Percentiles rank a stretch among this genome's conserved stretches.
phyloP scores from a whole-genome alignment of 2,888 invertebrate species.

The Drosophila macrospina region DNA sequence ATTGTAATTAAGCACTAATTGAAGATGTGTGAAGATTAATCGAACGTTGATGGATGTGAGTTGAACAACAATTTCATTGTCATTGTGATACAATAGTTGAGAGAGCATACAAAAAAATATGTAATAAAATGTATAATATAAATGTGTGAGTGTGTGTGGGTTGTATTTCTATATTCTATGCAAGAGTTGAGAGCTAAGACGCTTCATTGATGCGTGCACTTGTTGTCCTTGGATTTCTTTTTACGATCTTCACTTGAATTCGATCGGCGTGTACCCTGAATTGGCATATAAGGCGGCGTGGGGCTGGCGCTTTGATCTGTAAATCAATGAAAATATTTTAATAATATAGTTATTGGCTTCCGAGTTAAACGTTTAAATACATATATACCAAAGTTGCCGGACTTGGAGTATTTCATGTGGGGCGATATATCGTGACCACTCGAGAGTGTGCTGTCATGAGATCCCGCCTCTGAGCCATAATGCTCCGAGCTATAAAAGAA shows the following conservation, averaged over 20 bases:
- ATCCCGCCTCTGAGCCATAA: slow-evolving; percentile 80
- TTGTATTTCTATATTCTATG: slow-evolving; percentile 14
- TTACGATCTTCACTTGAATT: slow-evolving; percentile 88
- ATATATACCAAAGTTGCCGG: slow-evolving; percentile 84
- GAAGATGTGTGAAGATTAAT: slow-evolving; percentile 24
- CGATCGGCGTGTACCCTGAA: slow-evolving; percentile 90
- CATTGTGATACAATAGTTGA: slow-evolving; percentile 30
- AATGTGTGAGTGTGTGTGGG: slow-evolving; percentile 1
- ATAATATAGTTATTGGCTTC: not conserved
- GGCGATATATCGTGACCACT: slow-evolving; percentile 75
- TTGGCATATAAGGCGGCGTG: slow-evolving; percentile 91
- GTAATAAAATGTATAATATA: slow-evolving; percentile 10
- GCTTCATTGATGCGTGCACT: slow-evolving; percentile 88
- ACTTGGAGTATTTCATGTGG: slow-evolving; percentile 82
- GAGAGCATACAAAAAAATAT: slow-evolving; percentile 26
- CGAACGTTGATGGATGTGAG: slow-evolving; percentile 20
- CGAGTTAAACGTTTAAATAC: slow-evolving; percentile 65
- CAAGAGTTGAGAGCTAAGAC: not conserved
- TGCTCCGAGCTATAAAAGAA: slow-evolving; percentile 74
- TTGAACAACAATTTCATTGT: slow-evolving; percentile 71
- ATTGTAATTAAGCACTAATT: slow-evolving; percentile 51
- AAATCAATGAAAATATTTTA: slow-evolving; percentile 12
- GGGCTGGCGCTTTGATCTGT: slow-evolving; percentile 86
- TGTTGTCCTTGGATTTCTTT: slow-evolving; percentile 87
- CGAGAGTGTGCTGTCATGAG: slow-evolving; percentile 78